Evolutionary conservation across 2,888 invertebrate genomes (phyloP).

Genomic region (Protonemura montana): DNA sequence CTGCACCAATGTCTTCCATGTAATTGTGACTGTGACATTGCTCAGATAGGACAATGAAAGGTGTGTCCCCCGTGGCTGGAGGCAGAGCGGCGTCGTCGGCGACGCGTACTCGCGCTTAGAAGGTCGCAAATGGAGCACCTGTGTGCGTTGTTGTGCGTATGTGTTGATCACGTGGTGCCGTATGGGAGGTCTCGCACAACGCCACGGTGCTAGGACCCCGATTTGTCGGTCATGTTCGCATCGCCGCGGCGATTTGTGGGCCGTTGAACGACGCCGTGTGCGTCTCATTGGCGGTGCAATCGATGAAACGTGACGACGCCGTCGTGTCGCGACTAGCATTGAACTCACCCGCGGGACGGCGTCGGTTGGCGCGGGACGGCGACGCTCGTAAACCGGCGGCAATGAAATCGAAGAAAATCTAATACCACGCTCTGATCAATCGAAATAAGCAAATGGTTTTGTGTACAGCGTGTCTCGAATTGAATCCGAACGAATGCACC

Average conservation of each 20-base stretch:
- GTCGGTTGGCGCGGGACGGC: not conserved
- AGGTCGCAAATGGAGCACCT: not conserved
- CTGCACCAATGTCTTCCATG: not conserved
- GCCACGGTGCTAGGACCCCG: not conserved
- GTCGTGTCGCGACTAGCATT: not conserved
- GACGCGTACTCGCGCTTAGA: not conserved
- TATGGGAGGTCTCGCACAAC: not conserved
- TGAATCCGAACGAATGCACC: not conserved
- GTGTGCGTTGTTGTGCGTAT: not conserved
- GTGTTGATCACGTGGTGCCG: not conserved
- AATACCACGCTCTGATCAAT: not conserved
- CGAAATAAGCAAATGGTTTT: not conserved
- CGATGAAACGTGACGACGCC: not conserved
- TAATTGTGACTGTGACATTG: slow-evolving; percentile 23
- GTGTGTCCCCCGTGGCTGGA: not conserved
- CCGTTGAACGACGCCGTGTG: not conserved
- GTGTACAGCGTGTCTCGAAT: not conserved
- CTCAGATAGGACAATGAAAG: slow-evolving; percentile 7
- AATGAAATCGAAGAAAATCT: not conserved
- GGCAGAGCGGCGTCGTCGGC: not conserved
- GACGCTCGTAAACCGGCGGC: not conserved
- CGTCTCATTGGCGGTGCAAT: not conserved
- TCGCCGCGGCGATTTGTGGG: not conserved
- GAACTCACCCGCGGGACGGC: not conserved
- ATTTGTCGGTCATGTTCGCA: not conserved